Evolutionary conservation across 2,797 vertebrate species (phyloP).

Genomic region (Gila robusta): DNA sequence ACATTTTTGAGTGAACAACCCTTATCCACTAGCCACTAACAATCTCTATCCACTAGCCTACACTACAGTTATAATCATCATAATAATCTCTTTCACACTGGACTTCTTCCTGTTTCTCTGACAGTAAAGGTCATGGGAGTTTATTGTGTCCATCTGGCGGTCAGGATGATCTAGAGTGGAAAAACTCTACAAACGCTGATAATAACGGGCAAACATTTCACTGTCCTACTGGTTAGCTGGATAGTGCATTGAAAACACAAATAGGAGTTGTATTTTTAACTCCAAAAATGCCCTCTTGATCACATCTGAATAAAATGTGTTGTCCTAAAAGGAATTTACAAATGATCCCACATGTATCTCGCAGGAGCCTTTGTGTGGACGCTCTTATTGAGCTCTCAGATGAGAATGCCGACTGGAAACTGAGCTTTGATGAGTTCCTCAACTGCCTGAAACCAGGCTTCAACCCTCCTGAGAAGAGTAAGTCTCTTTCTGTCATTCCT

Average conservation of each 20-base stretch:
- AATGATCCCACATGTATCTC: constrained; percentile 34
- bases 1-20: neutral
- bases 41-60: neutral
- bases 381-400: constrained; percentile 98
- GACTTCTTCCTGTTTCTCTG: constrained; percentile 11
- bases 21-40: neutral
- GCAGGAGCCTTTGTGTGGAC: constrained; percentile 95
- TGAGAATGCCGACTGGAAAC: constrained; percentile 99
- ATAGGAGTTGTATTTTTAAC: neutral
- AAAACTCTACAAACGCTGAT: constrained; percentile 33
- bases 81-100: neutral
- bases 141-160: neutral
- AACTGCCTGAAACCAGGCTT: constrained; percentile 96
- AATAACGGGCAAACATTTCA: constrained; percentile 41
- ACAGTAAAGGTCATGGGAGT: constrained; percentile 34
- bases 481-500: constrained; percentile 56
- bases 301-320: neutral
- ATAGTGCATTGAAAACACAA: constrained; percentile 3
- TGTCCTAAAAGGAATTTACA: neutral
- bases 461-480: constrained; percentile 97
- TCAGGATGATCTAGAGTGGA: constrained; percentile 25
- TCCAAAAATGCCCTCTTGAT: neutral
- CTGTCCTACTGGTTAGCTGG: constrained; percentile 3
- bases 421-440: constrained; percentile 97
- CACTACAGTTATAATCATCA: neutral